phyloP scores from a whole-genome alignment of 2,113 vertebrate species.

The Noctilio leporinus region DNA sequence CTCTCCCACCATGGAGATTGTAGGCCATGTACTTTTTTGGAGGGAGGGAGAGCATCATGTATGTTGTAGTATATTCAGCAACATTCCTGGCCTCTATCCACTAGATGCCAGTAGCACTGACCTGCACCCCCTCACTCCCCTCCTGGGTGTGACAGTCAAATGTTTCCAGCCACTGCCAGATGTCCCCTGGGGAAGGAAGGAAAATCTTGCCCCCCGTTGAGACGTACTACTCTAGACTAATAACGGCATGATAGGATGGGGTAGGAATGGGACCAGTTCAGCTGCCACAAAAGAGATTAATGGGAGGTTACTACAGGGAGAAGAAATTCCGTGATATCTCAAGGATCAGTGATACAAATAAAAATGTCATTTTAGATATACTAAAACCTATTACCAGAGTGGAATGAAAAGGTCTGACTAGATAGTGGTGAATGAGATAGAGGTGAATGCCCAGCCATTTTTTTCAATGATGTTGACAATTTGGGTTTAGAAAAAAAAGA shows the following conservation, averaged over 20 bases:
- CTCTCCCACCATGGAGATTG: background rate
- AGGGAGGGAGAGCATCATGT: background rate
- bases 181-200: too few species aligned
- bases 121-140: background rate
- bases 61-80: background rate
- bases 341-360: background rate
- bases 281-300: background rate
- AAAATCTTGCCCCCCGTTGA: background rate
- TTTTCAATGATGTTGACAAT: background rate
- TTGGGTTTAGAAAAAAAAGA: conserved; percentile 16
- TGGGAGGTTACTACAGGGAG: background rate
- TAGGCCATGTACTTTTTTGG: background rate
- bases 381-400: background rate
- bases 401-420: background rate
- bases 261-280: background rate
- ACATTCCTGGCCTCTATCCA: background rate
- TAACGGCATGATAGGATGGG: background rate
- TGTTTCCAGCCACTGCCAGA: background rate
- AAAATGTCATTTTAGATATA: background rate
- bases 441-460: background rate
- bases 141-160: background rate
- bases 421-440: background rate
- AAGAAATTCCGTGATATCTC: background rate
- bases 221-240: background rate
- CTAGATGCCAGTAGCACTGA: background rate